These are phyloP conservation scores for Halcyon badia DNA, from an alignment of 2,797 vertebrate species.

Conservation along the genomic window DNA sequence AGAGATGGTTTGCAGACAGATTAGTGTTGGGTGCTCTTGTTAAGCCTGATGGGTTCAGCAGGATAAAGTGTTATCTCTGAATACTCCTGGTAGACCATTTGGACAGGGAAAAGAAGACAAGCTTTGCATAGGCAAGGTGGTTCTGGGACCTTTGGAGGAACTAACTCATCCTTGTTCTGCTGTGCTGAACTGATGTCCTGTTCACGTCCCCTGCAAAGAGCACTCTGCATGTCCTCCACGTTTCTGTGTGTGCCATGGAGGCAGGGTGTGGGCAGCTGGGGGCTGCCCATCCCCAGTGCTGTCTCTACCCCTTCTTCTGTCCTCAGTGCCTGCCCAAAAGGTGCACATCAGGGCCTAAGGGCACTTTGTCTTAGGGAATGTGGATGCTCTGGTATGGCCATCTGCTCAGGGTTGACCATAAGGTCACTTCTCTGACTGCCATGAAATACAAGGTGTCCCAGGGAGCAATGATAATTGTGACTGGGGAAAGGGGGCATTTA, in stretches of 20 bases:
- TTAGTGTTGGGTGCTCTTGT: neutral
- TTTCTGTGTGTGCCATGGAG: neutral
- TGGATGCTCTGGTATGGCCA: rapidly evolving
- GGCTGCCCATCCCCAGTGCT: neutral
- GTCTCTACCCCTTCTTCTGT: neutral
- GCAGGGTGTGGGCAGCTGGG: neutral
- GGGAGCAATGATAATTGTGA: neutral
- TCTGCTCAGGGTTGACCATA: neutral
- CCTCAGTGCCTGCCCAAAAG: neutral
- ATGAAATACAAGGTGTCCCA: neutral
- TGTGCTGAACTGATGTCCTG: neutral
- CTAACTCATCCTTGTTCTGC: neutral
- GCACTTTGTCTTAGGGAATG: neutral
- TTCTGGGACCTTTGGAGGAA: neutral
- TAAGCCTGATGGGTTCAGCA: neutral
- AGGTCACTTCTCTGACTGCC: neutral
- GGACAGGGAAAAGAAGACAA: neutral
- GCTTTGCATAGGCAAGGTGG: neutral
- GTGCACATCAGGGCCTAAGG: neutral
- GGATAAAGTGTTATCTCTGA: neutral
- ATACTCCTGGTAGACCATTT: neutral
- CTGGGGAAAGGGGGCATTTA: neutral
- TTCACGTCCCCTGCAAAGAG: neutral
- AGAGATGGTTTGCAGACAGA: neutral
- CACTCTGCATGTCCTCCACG: rapidly evolving